phyloP scores from a whole-genome alignment of 2,888 invertebrate species.

The Oxystoma pomonae region DNA sequence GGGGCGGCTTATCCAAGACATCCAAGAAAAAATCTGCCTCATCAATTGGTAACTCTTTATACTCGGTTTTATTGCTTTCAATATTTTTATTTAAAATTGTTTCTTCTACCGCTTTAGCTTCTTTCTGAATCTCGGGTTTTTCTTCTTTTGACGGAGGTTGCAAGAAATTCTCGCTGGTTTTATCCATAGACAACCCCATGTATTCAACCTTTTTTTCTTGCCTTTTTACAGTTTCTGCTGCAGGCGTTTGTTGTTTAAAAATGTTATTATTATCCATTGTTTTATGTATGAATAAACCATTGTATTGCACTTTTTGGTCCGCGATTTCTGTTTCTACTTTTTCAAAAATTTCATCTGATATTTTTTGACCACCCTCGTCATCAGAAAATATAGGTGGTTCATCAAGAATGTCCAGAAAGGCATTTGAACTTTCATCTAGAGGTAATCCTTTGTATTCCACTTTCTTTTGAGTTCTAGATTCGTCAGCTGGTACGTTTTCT shows the following conservation, averaged over 20 bases:
- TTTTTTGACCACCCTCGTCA: conserved; percentile 12
- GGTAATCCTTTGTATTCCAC: conserved; percentile 28
- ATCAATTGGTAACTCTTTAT: conserved; percentile 33
- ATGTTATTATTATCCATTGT: too few relatives aligned
- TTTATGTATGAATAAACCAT: conserved; percentile 32
- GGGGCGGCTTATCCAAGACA: conserved; percentile 37
- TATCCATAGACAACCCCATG: conserved; percentile 30
- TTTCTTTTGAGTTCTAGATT: conserved; percentile 7
- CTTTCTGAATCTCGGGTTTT: background rate
- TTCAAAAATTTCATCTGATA: background rate
- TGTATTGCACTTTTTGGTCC: conserved; percentile 19
- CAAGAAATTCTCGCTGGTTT: background rate
- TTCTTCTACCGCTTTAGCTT: conserved; percentile 4
- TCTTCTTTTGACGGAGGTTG: background rate
- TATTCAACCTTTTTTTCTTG: conserved; percentile 16
- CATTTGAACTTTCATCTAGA: conserved; percentile 34
- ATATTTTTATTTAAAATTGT: conserved; percentile 12
- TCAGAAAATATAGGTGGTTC: conserved; percentile 32
- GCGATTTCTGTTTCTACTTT: background rate
- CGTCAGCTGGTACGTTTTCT: too few relatives aligned
- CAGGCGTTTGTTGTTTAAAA: too few relatives aligned
- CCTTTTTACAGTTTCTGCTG: too few relatives aligned
- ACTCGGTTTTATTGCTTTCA: too few relatives aligned
- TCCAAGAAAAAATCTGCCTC: conserved; percentile 31
- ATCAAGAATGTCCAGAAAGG: conserved; percentile 43